Base-by-base conservation (phyloP, 2,888 invertebrate species). In the Tenthredo notha region DNA sequence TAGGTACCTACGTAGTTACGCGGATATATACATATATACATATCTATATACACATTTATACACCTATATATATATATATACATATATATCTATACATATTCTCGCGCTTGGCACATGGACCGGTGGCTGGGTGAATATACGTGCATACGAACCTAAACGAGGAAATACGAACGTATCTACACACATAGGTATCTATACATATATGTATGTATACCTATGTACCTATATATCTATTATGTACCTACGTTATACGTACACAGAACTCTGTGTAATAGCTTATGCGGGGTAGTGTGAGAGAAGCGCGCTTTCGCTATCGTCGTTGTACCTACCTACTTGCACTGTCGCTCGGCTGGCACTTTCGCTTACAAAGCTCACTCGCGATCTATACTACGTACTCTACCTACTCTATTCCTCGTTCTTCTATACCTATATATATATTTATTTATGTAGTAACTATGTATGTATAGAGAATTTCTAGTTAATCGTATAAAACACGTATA, bases 101-200 rank as follows among this genome's bases (percentile, higher is more conserved):
- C 21, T n/a, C 7, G 77, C 29, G 54, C 25, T 29, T 40, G 47
- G 47, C 29, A 61, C 78, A 80, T 80, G 78, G 78, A 80, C 58
- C 78, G 58, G n/a, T 15, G 15, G 78, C 37, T 80, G 21, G 18
- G 21, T 80, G 21, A 7, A 15, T 47, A 15, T 50, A 77, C 75
- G 75, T 77, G 75, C 75, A 77, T 77, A 77, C 50, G 75, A 77
- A 72, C 72, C 75, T 25, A 77, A 77, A 77, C 75, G 50, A 50
- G 78, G 58, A 37, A 58, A 33, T 50, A 37, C 50, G 21, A 21
- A 80, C 37, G 47, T 43, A 43, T 9, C 15, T 15, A 67, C 18
- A 25, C 33, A 33, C 25, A 67, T 33, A 47, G 15, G 4, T 43
- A 74, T 10, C 4, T 74, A 74, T 21, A n/a, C 2, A 12, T 33